Conservation (phyloP, 2,888 invertebrate species). For the Chymomyza fuscimana region DNA sequence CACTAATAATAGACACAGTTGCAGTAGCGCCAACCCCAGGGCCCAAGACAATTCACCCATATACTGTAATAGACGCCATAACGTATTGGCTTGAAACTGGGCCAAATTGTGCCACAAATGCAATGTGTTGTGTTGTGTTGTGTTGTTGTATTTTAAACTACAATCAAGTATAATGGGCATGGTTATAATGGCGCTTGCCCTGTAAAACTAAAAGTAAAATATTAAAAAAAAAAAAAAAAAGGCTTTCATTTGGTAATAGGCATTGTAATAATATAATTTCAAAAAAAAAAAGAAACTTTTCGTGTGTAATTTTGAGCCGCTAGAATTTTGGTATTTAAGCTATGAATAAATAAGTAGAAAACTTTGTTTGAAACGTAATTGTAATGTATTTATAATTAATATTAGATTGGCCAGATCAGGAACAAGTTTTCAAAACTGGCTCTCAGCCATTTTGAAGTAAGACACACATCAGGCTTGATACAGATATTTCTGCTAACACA, state of each 20-base stretch:
- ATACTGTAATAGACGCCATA: not conserved
- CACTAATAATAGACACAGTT: constrained; percentile 60
- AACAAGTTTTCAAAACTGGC: too few species aligned
- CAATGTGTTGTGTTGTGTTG: not conserved
- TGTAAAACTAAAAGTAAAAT: not conserved
- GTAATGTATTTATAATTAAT: too few species aligned
- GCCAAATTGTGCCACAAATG: not conserved
- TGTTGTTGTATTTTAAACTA: not conserved
- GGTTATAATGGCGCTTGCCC: not conserved
- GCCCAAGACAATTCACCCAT: not conserved
- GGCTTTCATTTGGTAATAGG: not conserved
- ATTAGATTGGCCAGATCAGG: too few species aligned
- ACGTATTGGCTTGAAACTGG: not conserved
- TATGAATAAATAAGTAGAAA: not conserved
- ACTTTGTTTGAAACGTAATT: too few species aligned
- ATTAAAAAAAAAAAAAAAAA: not conserved
- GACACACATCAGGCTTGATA: too few species aligned
- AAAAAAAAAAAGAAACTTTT: not conserved
- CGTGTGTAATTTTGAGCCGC: not conserved
- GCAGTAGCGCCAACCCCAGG: not conserved
- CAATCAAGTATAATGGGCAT: not conserved
- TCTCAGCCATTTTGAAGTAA: too few species aligned
- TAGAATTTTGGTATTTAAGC: not conserved
- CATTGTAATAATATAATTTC: not conserved
- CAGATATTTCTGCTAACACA: too few species aligned